Evolutionary conservation across 2,888 invertebrate genomes (phyloP), one percentile per base, ranked within the genome.

Genomic region (Drosophila anomalipes): DNA sequence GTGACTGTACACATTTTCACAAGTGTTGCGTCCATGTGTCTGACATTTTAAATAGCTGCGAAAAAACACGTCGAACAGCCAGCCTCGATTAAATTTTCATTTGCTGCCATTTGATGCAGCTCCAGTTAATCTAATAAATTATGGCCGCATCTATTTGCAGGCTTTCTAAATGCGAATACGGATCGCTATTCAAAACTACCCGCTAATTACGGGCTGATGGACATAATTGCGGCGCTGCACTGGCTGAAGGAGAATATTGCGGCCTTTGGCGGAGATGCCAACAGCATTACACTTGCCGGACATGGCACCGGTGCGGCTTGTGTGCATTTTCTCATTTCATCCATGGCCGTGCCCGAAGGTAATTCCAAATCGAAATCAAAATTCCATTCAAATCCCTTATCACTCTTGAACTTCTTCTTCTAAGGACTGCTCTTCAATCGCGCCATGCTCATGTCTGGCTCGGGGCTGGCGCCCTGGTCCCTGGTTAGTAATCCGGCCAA

Each of bases 181-280:
- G 97, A 97, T 93, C 96, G 97, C 80, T 97, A 96, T 93, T 96
- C 97, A 54, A 95, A 97, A 75, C 96, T 97, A 39, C 97, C 97
- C 49, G 97, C 98, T 57, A 99, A 99, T 95, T 99, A 98, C 94
- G 99, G 99, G n/a, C 95, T 99, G 69, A 97, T 99, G 96, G 99
- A 99, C 94, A 98, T 98, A 94, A 97, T 98, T 86, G 98, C 98
- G 1, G 98, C 98, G 0, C 94, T 99, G 77, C 98, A 98, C 92
- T 99, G 99, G 99, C 96, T 99, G 74, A 97, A 98, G 91, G 98
- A 98, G 93, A 99, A 99, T 93, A 97, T 99, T 60, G 98, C 96
- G 0, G 96, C 97, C 63, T 99, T 99, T 92, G 98, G 98, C 7
- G 99, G 99, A 0, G 99, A 99, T 93, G 96, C 98, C 0, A 96